Conservation (phyloP, 2,113 vertebrate genomes). For the Silurus meridionalis region DNA sequence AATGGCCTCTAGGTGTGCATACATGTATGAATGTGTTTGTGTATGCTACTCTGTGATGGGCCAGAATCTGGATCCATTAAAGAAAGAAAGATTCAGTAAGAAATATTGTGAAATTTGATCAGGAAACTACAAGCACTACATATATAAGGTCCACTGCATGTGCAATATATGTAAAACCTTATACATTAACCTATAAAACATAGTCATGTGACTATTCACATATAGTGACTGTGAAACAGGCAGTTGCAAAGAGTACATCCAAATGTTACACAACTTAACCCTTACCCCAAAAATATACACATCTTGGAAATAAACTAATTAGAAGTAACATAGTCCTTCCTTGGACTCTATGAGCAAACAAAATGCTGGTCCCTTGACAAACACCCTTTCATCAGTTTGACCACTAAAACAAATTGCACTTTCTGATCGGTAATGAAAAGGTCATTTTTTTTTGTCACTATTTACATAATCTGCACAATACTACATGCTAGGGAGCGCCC, state of each 20-base stretch:
- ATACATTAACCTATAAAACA: not conserved
- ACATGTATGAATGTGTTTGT: not conserved
- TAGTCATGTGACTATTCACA: not conserved
- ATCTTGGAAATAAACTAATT: not conserved
- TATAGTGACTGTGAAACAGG: not conserved
- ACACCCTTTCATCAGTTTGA: not conserved
- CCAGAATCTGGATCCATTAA: too few species aligned
- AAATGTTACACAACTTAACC: not conserved
- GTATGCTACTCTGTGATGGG: too few species aligned
- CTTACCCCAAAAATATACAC: not conserved
- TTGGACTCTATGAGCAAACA: not conserved
- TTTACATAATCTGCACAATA: constrained; percentile 8
- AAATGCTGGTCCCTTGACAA: not conserved
- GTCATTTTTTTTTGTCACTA: not conserved
- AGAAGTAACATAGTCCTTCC: not conserved
- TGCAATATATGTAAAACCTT: not conserved
- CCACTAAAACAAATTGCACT: not conserved
- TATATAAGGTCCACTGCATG: not conserved
- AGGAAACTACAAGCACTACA: not conserved
- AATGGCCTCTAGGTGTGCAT: not conserved
- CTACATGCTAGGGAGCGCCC: constrained; percentile 67
- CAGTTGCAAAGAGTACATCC: not conserved
- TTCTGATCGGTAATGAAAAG: not conserved
- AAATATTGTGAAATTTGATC: not conserved
- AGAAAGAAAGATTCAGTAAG: not conserved